Percentiles rank a stretch among this genome's conserved stretches.
These are phyloP conservation scores for Lasioglossum calceatum DNA, from an alignment of 2,888 invertebrate species.

Conservation along the genomic window DNA sequence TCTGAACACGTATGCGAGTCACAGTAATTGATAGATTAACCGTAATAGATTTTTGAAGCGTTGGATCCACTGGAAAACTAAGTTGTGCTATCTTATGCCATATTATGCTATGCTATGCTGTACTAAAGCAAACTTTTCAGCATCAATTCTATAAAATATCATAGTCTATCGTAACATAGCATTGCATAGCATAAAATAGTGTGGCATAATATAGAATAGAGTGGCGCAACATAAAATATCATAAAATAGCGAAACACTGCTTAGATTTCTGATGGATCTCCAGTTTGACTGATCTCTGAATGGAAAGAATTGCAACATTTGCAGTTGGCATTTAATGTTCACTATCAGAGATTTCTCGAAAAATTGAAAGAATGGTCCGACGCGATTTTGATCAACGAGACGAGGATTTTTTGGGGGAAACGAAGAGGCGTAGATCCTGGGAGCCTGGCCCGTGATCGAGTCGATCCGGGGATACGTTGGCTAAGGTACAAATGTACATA, in stretches of 20 bases:
- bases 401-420: background rate
- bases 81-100: background rate
- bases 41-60: background rate
- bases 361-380: background rate
- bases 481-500: conserved; percentile 85
- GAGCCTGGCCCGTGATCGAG: conserved; percentile 77
- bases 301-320: background rate
- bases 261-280: background rate
- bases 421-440: conserved; percentile 58
- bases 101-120: background rate
- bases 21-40: background rate
- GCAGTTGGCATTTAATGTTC: background rate
- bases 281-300: background rate
- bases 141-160: background rate
- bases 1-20: background rate
- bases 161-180: background rate
- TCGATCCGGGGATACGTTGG: conserved; percentile 80
- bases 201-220: background rate
- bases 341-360: background rate
- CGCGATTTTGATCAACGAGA: background rate
- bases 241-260: background rate
- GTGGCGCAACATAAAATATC: background rate
- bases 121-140: background rate
- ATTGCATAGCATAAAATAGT: background rate
- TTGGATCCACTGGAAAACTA: background rate